Conservation (phyloP, 2,113 vertebrate species). For the Anseranas semipalmata region DNA sequence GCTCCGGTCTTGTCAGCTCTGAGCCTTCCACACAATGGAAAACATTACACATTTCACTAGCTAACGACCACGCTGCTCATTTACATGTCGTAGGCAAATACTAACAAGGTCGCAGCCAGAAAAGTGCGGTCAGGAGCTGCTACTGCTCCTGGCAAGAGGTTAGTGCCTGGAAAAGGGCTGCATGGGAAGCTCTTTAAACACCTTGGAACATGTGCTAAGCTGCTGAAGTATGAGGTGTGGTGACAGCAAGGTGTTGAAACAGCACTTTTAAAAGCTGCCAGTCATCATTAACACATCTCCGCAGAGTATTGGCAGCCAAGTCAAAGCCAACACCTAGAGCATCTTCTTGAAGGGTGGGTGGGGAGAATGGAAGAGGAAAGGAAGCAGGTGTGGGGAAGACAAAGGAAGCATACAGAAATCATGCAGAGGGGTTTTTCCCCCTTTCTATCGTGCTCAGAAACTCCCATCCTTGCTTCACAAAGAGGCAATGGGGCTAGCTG, state of each 20-base stretch:
- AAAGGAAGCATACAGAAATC: not conserved
- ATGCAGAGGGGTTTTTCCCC: not conserved
- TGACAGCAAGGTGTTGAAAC: slow-evolving; percentile 70
- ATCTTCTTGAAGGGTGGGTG: slow-evolving; percentile 7
- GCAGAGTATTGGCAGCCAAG: slow-evolving; percentile 5
- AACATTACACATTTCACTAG: slow-evolving; percentile 6
- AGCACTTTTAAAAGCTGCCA: slow-evolving; percentile 57
- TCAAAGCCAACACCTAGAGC: slow-evolving; percentile 46
- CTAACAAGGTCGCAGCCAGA: slow-evolving; percentile 66
- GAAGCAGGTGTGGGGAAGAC: slow-evolving; percentile 47
- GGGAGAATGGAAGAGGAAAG: not conserved
- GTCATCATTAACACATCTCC: slow-evolving; percentile 67
- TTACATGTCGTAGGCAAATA: slow-evolving; percentile 60
- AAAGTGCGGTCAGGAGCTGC: slow-evolving; percentile 54
- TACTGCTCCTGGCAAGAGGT: slow-evolving; percentile 56
- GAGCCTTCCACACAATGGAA: slow-evolving; percentile 48
- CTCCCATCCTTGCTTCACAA: not conserved
- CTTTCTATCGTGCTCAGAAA: not conserved
- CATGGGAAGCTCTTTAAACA: slow-evolving; percentile 37
- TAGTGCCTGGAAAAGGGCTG: slow-evolving; percentile 7
- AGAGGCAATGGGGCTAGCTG: not conserved
- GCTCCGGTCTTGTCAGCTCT: slow-evolving; percentile 42
- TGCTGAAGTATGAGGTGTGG: slow-evolving; percentile 71
- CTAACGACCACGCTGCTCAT: slow-evolving; percentile 56
- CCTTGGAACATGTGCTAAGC: slow-evolving; percentile 70